phyloP scores from a whole-genome alignment of 1,140 invertebrate species.

The Argopecten irradians region DNA sequence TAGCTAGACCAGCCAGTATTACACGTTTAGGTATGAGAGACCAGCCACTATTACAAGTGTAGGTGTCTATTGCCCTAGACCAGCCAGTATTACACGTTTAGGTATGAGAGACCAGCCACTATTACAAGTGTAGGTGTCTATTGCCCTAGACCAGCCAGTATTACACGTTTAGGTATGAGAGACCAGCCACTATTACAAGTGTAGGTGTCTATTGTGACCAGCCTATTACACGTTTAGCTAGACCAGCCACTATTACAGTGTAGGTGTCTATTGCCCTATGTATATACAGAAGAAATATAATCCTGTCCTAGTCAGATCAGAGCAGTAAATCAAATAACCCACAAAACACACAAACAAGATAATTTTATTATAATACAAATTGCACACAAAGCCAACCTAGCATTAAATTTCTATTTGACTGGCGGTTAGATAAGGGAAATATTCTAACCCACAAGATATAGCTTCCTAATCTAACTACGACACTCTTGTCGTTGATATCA shows the following conservation, averaged over 20 bases:
- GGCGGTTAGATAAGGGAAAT: constrained; percentile 1
- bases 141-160: too few relatives aligned
- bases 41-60: too few relatives aligned
- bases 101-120: too few relatives aligned
- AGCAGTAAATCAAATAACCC: not conserved
- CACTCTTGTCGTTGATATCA: not conserved
- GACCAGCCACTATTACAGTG: not conserved
- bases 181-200: too few relatives aligned
- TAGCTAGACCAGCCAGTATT: too few relatives aligned
- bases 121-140: too few relatives aligned
- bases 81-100: too few relatives aligned
- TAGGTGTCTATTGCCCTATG: not conserved
- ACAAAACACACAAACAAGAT: not conserved
- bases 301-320: not conserved
- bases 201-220: too few relatives aligned
- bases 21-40: too few relatives aligned
- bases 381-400: not conserved
- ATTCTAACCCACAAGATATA: not conserved
- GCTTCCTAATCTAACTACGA: not conserved
- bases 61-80: too few relatives aligned
- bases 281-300: too few relatives aligned
- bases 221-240: not conserved
- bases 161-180: too few relatives aligned
- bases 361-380: constrained; percentile 19
- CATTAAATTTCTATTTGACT: constrained; percentile 4